These are phyloP conservation scores for Polypterus senegalus DNA, from an alignment of 2,113 vertebrate species.

Conservation along the genomic window DNA sequence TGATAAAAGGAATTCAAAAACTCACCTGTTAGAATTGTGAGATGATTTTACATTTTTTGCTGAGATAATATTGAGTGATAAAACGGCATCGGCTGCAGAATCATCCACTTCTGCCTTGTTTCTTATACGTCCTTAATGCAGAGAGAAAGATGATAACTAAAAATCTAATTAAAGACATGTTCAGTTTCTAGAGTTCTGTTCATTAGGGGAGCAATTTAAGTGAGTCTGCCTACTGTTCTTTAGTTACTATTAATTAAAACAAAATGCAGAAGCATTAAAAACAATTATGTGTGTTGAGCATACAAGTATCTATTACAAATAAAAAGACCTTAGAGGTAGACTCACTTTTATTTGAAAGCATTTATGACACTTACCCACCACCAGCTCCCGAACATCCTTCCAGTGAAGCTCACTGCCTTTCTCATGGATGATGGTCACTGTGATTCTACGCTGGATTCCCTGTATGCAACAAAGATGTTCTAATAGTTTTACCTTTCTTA, in stretches of 20 bases:
- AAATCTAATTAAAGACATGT: no score
- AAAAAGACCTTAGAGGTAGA: neutral
- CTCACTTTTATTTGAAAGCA: neutral
- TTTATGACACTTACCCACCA: conserved; percentile 70
- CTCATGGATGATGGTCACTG: conserved; percentile 90
- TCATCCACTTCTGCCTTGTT: conserved; percentile 87
- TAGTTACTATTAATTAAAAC: no score
- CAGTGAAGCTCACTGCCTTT: conserved; percentile 92
- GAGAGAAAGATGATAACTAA: neutral
- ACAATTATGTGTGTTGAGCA: no score
- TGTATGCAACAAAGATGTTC: conserved; percentile 26
- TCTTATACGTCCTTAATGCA: conserved; percentile 70
- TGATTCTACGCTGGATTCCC: conserved; percentile 94
- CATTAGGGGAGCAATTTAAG: no score
- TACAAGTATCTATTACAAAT: neutral
- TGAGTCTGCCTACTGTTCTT: no score
- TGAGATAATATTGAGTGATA: conserved; percentile 94
- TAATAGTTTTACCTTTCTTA: no score
- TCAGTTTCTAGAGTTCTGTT: no score
- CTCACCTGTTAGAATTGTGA: conserved; percentile 83
- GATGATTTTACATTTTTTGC: conserved; percentile 91
- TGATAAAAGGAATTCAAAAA: neutral
- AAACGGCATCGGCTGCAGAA: conserved; percentile 71
- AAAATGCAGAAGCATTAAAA: no score
- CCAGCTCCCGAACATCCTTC: conserved; percentile 92